Percentiles rank a stretch among this genome's conserved stretches.
phyloP scores from a whole-genome alignment of 2,888 invertebrate species.

The Emmelina monodactyla region DNA sequence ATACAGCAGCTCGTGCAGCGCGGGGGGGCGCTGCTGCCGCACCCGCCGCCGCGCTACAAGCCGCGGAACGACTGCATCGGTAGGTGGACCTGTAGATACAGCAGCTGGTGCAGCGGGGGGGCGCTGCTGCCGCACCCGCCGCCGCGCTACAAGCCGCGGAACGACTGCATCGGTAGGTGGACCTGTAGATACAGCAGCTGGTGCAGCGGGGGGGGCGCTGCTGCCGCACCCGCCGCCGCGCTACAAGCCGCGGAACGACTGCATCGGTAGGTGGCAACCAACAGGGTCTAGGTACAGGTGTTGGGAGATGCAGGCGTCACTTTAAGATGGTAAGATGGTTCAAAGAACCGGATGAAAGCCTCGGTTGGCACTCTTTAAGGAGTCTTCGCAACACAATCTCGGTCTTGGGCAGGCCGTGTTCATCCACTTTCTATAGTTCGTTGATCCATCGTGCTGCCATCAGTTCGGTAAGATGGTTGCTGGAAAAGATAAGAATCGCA shows the following conservation, averaged over 20 bases:
- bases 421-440: too few species aligned
- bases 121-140: conserved; percentile 61
- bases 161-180: conserved; percentile 76
- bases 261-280: conserved; percentile 65
- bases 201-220: conserved; percentile 66
- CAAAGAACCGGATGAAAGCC: too few species aligned
- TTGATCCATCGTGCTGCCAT: too few species aligned
- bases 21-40: conserved; percentile 72
- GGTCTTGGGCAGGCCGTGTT: too few species aligned
- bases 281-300: too few species aligned
- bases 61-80: conserved; percentile 83
- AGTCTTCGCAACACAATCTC: too few species aligned
- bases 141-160: conserved; percentile 74
- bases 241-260: conserved; percentile 79
- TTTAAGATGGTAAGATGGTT: too few species aligned
- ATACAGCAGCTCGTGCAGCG: conserved; percentile 80
- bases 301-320: too few species aligned
- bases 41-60: conserved; percentile 69
- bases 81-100: conserved; percentile 21
- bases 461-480: too few species aligned
- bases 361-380: too few species aligned
- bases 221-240: conserved; percentile 58
- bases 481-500: too few species aligned
- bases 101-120: conserved; percentile 65
- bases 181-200: conserved; percentile 24